Conservation (phyloP, 2,113 vertebrate species). For the Potamarius usumacintae region DNA sequence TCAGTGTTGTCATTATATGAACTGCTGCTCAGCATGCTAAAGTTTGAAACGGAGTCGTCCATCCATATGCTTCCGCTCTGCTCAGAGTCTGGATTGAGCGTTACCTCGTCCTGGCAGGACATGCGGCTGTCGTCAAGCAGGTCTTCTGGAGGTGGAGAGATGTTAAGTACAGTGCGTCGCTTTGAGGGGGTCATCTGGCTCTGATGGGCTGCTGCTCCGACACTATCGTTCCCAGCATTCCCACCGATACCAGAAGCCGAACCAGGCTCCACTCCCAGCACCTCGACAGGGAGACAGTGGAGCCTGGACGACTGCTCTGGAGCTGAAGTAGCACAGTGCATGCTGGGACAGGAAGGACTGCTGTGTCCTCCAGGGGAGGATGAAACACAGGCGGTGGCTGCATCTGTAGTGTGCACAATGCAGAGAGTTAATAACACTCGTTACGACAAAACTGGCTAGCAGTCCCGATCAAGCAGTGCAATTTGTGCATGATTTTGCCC, state of each 20-base stretch:
- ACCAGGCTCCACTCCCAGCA: conserved; percentile 65
- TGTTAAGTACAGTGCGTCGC: conserved; percentile 92
- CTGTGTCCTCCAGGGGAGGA: conserved; percentile 91
- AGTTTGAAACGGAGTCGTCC: conserved; percentile 96
- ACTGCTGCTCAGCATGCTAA: conserved; percentile 94
- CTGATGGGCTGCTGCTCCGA: conserved; percentile 72
- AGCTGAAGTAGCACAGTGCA: conserved; percentile 87
- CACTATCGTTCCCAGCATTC: conserved; percentile 57
- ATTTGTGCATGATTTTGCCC: conserved; percentile 73
- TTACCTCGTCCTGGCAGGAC: conserved; percentile 96
- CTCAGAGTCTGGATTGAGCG: conserved; percentile 84
- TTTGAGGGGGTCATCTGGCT: conserved; percentile 90
- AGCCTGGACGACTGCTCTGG: conserved; percentile 93
- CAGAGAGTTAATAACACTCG: conserved; percentile 80
- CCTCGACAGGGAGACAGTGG: conserved; percentile 83
- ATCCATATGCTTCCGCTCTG: conserved; percentile 99
- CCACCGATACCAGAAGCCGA: conserved; percentile 51
- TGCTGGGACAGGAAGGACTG: conserved; percentile 87
- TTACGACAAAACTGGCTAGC: conserved; percentile 87
- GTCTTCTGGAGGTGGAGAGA: conserved; percentile 96
- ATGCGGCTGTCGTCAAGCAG: conserved; percentile 96
- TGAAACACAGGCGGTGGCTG: conserved; percentile 90
- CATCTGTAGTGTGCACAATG: conserved; percentile 95
- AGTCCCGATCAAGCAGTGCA: conserved; percentile 90
- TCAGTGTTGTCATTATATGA: conserved; percentile 99